Conservation (phyloP, 2,113 vertebrate species). For the western clawed frog (Xenopus tropicalis) region DNA sequence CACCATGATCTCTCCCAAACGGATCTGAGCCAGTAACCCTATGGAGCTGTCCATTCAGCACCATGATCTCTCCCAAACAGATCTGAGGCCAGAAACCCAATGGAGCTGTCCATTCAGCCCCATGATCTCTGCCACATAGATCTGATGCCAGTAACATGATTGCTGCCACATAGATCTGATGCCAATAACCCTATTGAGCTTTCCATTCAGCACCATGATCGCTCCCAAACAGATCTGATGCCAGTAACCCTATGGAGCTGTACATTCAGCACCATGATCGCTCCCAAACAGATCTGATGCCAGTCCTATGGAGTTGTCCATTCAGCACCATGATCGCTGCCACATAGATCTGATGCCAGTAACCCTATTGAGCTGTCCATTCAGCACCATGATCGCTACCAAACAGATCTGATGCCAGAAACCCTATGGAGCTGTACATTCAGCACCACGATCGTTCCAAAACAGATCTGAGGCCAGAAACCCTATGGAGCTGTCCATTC, state of each 20-base stretch:
- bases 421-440: too few species aligned
- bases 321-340: constrained; percentile 62
- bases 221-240: too few species aligned
- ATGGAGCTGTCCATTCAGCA: background rate
- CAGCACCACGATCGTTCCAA: too few species aligned
- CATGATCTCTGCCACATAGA: background rate
- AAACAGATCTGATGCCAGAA: too few species aligned
- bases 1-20: too few species aligned
- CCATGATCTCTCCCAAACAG: background rate
- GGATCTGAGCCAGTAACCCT: background rate
- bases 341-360: background rate
- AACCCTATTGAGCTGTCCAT: constrained; percentile 64
- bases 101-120: constrained; percentile 35
- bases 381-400: constrained; percentile 61
- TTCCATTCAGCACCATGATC: background rate
- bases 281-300: too few species aligned
- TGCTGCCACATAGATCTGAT: too few species aligned
- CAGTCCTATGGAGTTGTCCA: constrained; percentile 61
- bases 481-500: constrained; percentile 66
- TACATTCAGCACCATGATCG: constrained; percentile 38
- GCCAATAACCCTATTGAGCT: background rate
- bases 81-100: too few species aligned
- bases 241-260: background rate
- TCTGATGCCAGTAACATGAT: background rate
- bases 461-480: too few species aligned